Evolutionary conservation across 2,888 invertebrate genomes (phyloP).

Genomic region (Lasioglossum calceatum): DNA sequence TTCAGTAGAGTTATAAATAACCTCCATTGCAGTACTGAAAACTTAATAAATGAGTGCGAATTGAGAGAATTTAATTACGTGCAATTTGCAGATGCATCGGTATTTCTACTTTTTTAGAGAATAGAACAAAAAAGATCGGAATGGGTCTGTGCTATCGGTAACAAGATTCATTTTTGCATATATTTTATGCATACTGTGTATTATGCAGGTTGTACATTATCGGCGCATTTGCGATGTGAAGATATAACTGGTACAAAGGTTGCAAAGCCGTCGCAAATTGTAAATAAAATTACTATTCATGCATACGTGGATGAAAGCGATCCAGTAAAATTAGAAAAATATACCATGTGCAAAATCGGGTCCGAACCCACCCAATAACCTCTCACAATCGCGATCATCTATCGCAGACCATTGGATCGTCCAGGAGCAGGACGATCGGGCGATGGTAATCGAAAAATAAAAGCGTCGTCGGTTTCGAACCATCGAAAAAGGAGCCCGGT

Average conservation of each 20-base stretch:
- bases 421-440: background rate
- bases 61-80: background rate
- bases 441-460: slow-evolving; percentile 56
- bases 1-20: background rate
- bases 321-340: background rate
- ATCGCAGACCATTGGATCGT: background rate
- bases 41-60: background rate
- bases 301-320: background rate
- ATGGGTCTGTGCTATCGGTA: background rate
- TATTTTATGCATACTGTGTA: background rate
- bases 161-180: background rate
- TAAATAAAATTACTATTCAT: background rate
- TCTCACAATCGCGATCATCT: background rate
- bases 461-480: slow-evolving; percentile 16
- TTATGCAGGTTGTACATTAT: background rate
- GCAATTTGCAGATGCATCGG: background rate
- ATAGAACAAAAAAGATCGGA: background rate
- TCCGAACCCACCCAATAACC: background rate
- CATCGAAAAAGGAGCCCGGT: slow-evolving; percentile 12
- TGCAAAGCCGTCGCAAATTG: background rate
- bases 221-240: background rate
- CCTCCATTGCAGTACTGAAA: background rate
- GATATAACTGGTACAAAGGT: background rate
- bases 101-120: background rate
- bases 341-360: background rate